A percentile compares a stretch with the other conserved stretches of the same genome.
These are phyloP conservation scores for Circaetus gallicus DNA, from an alignment of 2,113 vertebrate genomes.

Conservation along the genomic window DNA sequence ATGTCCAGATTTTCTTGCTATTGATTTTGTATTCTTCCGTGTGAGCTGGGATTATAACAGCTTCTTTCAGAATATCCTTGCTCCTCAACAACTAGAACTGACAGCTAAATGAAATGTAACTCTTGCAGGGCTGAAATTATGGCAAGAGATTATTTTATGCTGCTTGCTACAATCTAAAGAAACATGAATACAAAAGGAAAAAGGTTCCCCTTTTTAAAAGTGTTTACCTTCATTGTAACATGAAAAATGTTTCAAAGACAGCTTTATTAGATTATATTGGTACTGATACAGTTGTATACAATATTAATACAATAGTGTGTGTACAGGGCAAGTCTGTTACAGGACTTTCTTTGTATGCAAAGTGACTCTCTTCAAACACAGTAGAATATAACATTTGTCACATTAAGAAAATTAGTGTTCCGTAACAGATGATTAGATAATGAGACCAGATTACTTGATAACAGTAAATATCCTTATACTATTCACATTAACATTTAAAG, in stretches of 20 bases:
- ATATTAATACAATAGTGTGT: background rate
- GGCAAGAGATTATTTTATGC: background rate
- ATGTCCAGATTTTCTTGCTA: background rate
- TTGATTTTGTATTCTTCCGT: background rate
- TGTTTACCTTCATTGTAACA: background rate
- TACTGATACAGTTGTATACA: background rate
- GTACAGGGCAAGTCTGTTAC: background rate
- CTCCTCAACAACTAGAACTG: background rate
- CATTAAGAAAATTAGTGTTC: background rate
- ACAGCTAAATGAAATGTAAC: background rate
- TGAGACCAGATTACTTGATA: background rate
- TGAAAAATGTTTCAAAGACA: background rate
- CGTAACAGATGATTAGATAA: background rate
- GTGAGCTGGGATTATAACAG: background rate
- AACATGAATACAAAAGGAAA: background rate
- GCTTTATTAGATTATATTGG: background rate
- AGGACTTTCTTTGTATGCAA: background rate
- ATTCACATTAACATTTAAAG: background rate
- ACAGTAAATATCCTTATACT: background rate
- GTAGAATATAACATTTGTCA: background rate
- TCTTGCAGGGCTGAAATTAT: background rate
- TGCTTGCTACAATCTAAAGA: background rate
- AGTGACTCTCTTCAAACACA: background rate
- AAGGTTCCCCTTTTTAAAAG: accelerated
- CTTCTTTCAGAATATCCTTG: background rate